Conservation (phyloP, 1,140 invertebrate species). For the Drosophila neocordata region DNA sequence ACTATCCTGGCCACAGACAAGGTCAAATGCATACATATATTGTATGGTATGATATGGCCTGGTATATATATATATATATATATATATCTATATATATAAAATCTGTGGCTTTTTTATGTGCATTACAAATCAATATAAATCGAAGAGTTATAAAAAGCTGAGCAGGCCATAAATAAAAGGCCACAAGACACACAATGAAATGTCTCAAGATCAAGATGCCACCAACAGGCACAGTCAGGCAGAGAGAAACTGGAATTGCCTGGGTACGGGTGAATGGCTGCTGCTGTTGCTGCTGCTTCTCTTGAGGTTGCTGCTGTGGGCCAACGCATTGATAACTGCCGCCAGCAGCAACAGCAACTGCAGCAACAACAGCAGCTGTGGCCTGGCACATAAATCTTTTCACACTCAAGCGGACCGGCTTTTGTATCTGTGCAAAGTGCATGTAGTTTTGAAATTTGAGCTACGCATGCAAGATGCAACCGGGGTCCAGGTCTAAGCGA, state of each 20-base stretch:
- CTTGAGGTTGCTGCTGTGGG: constrained; percentile 47
- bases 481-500: constrained; percentile 13
- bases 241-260: constrained; percentile 66
- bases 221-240: constrained; percentile 27
- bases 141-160: constrained; percentile 77
- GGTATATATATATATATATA: neutral
- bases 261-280: constrained; percentile 65
- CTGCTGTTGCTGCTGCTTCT: constrained; percentile 21
- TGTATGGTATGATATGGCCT: neutral
- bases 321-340: constrained; percentile 72
- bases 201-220: constrained; percentile 63
- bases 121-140: constrained; percentile 78
- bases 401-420: constrained; percentile 60
- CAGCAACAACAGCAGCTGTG: constrained; percentile 31
- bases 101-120: constrained; percentile 51
- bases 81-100: constrained; percentile 43
- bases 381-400: constrained; percentile 77
- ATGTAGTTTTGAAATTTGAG: constrained; percentile 80
- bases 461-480: constrained; percentile 64
- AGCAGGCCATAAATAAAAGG: constrained; percentile 72
- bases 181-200: constrained; percentile 63
- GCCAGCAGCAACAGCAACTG: constrained; percentile 23
- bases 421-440: constrained; percentile 75
- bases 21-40: constrained; percentile 58
- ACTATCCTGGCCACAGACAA: constrained; percentile 62